Evolutionary conservation across 2,113 vertebrate species (phyloP).

Genomic region (Shinisaurus crocodilurus): DNA sequence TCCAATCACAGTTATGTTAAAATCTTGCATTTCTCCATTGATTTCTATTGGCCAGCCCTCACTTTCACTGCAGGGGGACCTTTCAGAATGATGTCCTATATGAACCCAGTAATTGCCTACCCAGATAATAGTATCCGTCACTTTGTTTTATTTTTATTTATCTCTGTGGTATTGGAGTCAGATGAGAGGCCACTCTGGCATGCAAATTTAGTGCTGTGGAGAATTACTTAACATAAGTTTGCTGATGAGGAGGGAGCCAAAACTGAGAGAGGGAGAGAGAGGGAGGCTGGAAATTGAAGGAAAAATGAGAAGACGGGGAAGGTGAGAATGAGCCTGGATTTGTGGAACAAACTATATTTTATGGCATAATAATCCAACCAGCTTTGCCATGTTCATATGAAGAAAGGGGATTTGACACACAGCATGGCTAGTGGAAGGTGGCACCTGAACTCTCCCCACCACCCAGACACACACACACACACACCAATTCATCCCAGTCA

Average conservation of each 20-base stretch:
- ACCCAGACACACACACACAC: too few relatives aligned
- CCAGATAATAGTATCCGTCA: too few relatives aligned
- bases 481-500: background rate
- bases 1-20: too few relatives aligned
- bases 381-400: background rate
- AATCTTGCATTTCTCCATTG: too few relatives aligned
- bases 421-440: background rate
- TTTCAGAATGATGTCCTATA: background rate
- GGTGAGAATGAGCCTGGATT: background rate
- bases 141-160: background rate
- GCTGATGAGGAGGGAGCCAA: background rate
- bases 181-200: background rate
- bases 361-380: background rate
- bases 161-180: background rate
- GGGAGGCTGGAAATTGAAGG: too few relatives aligned
- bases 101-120: too few relatives aligned
- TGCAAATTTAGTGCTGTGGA: background rate
- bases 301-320: too few relatives aligned
- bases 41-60: background rate
- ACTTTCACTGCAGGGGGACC: background rate
- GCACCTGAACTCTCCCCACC: background rate
- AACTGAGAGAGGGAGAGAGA: background rate
- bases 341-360: background rate
- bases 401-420: background rate
- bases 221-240: background rate